Evolutionary conservation across 2,113 vertebrate species (phyloP), one percentile per base, ranked within the genome.

Genomic region (Orthonyx spaldingii): DNA sequence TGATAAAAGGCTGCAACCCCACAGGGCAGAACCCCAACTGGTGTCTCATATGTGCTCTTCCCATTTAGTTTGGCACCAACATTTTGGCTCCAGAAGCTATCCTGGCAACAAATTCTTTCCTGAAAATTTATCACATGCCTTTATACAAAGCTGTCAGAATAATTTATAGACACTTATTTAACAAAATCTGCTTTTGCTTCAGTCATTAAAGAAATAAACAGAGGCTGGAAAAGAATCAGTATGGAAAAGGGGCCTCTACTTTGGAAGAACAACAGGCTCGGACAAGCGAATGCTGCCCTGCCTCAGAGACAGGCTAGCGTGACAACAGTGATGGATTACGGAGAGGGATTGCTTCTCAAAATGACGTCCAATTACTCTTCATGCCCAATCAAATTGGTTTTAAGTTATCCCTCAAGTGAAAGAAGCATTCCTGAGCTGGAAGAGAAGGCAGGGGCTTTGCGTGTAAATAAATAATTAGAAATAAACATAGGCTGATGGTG

Each of bases 101-200:
- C 19, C 87, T 89, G 94, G 92, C 56, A 93, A 71, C 26, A 81
- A 84, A 92, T 41, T 77, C 41, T 84, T 89, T 60, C 68, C 64
- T 89, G 76, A 90, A 92, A 96, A 87, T 76, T 78, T 90, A 89
- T 96, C 83, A 84, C 53, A 39, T 69, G 92, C 49, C 80, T 87
- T 92, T 87, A 89, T 28, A 56, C 24, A 82, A 84, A 94, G 83
- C 80, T 93, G 92, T 72, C 88, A 97, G 90, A 90, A 84, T 81
- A 59, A 93, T 95, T 95, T 96, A 94, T 69, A 93, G 86, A 49
- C 57, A 84, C 64, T 90, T 90, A 96, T 50, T 94, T 89, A 90
- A 95, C 88, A 90, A 79, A 93, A 94, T 84, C 88, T 96, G 83
- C 76, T 86, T 96, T 92, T 7, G 11, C 77, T 88, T 87, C 80